Percentiles rank a stretch among this genome's conserved stretches.
phyloP scores from a whole-genome alignment of 2,113 vertebrate species.

The Barnardius zonarius region DNA sequence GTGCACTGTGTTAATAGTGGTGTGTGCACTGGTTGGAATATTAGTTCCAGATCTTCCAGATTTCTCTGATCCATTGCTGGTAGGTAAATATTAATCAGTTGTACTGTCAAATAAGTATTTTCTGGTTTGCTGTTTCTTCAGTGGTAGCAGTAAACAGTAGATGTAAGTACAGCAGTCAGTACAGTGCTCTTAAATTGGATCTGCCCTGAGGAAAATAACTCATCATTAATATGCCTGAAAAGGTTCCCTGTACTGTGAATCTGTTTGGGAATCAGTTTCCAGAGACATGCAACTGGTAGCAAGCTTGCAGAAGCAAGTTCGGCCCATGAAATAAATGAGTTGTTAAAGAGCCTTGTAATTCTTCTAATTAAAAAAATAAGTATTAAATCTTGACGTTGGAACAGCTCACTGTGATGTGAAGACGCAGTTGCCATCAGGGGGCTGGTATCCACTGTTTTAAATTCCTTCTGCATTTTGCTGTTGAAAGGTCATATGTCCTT shows the following conservation, averaged over 20 bases:
- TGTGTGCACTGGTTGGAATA: conserved; percentile 92
- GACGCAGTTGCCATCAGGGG: neutral
- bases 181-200: neutral
- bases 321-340: neutral
- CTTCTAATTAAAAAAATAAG: neutral
- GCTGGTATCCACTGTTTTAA: neutral
- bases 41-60: conserved; percentile 94
- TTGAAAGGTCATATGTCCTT: neutral
- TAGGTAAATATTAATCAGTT: conserved; percentile 68
- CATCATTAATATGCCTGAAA: neutral
- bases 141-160: neutral
- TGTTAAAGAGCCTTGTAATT: neutral
- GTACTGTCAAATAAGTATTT: neutral
- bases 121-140: neutral
- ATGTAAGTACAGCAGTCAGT: neutral
- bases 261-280: neutral
- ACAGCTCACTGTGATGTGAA: neutral
- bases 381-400: neutral
- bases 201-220: neutral
- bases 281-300: neutral
- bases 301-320: neutral
- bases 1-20: conserved; percentile 92
- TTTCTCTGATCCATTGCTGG: conserved; percentile 95
- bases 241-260: neutral
- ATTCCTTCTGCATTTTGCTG: neutral